Evolutionary conservation across 2,113 vertebrate genomes (phyloP).

Genomic region (Mormyrus lacerda): DNA sequence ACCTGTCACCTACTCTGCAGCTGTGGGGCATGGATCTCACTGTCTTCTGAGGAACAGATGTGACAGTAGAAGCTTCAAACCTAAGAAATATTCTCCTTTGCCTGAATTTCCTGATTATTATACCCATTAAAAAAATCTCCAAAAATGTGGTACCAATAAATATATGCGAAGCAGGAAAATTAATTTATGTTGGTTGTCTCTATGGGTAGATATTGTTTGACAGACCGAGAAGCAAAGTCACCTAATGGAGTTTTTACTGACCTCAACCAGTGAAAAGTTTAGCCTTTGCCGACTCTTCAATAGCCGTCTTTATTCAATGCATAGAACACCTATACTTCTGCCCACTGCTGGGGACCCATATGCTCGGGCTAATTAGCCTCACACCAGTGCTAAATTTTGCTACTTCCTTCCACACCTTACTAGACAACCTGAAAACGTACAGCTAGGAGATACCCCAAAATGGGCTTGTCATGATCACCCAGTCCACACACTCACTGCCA

Average conservation of each 20-base stretch:
- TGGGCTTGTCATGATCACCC: neutral
- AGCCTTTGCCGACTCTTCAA: neutral
- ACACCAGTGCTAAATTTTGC: conserved; percentile 5
- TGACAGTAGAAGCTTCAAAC: neutral
- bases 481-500: neutral
- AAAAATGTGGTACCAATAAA: neutral
- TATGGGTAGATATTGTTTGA: neutral
- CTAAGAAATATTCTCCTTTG: neutral
- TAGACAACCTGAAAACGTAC: conserved; percentile 7
- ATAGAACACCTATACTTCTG: neutral
- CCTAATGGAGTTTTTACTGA: neutral
- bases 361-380: neutral
- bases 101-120: neutral
- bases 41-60: neutral
- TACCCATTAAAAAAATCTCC: neutral
- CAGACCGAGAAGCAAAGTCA: neutral
- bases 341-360: neutral
- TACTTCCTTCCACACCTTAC: conserved; percentile 8
- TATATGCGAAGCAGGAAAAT: neutral
- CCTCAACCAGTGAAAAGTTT: neutral
- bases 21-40: too few species aligned
- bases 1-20: too few species aligned
- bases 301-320: neutral
- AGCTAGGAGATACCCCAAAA: neutral
- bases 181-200: neutral